Conservation (phyloP, 2,113 vertebrate genomes). For the Turdus rufiventris region DNA sequence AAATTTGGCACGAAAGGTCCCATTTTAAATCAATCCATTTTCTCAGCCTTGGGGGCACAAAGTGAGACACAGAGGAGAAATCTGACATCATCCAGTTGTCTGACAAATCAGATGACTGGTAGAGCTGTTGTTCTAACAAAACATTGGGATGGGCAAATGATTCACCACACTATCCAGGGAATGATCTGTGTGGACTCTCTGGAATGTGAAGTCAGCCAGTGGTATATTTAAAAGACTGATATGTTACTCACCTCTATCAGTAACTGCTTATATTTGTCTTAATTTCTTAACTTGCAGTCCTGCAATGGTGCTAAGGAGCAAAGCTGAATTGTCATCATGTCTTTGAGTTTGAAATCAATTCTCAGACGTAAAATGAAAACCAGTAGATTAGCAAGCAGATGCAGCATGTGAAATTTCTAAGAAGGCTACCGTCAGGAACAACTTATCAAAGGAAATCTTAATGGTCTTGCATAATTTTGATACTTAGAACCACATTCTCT, state of each 20-base stretch:
- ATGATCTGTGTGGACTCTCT: neutral
- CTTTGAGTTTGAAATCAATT: neutral
- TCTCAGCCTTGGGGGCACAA: neutral
- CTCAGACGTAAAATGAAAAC: neutral
- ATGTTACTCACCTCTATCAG: neutral
- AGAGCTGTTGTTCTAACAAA: neutral
- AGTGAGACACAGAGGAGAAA: neutral
- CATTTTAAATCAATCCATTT: slow-evolving; percentile 22
- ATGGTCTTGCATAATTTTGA: neutral
- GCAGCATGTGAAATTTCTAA: neutral
- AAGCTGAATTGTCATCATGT: neutral
- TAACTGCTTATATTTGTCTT: neutral
- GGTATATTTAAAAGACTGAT: neutral
- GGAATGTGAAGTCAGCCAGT: neutral
- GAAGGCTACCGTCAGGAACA: neutral
- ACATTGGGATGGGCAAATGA: neutral
- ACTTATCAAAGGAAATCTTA: neutral
- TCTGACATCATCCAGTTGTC: slow-evolving; percentile 11
- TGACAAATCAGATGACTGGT: slow-evolving; percentile 21
- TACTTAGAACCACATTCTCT: neutral
- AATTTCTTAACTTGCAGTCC: neutral
- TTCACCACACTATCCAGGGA: slow-evolving; percentile 1
- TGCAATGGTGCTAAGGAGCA: neutral
- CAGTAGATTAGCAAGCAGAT: neutral
- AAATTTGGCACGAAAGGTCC: neutral